A percentile compares a stretch with the other conserved stretches of the same genome.
Conservation (phyloP, 2,888 invertebrate species). For the Limnephilus auricula region DNA sequence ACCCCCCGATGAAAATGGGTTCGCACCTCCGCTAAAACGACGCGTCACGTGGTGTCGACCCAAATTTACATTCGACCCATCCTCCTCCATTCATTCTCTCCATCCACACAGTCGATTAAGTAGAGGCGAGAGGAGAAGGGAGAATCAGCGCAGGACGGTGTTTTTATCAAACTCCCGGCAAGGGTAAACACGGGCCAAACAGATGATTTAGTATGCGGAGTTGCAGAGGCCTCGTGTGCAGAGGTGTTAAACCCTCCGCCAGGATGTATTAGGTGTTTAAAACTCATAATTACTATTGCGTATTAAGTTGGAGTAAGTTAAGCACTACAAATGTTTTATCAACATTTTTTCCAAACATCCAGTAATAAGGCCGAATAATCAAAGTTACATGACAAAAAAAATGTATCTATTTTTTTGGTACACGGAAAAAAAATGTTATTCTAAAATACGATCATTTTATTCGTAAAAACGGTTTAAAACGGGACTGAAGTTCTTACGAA, state of each 20-base stretch:
- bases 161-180: conserved; percentile 34
- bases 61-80: conserved; percentile 56
- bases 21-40: conserved; percentile 57
- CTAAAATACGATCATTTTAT: too few relatives aligned
- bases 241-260: not conserved
- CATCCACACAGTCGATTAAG: conserved; percentile 53
- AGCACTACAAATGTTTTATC: too few relatives aligned
- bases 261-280: not conserved
- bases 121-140: conserved; percentile 41
- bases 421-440: too few relatives aligned
- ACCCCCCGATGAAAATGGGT: conserved; percentile 26
- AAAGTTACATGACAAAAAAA: too few relatives aligned
- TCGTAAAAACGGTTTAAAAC: too few relatives aligned
- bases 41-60: conserved; percentile 52
- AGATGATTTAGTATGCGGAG: conserved; percentile 64
- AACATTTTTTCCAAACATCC: too few relatives aligned
- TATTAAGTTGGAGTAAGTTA: not conserved
- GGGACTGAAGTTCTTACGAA: too few relatives aligned
- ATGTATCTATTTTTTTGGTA: too few relatives aligned
- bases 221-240: conserved; percentile 34
- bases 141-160: conserved; percentile 23
- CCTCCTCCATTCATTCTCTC: conserved; percentile 56
- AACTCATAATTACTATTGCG: not conserved
- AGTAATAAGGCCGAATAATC: too few relatives aligned
- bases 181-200: conserved; percentile 60